Percentiles rank a stretch among this genome's conserved stretches.
phyloP scores from a whole-genome alignment of 2,113 vertebrate genomes.

The Plotosus lineatus region DNA sequence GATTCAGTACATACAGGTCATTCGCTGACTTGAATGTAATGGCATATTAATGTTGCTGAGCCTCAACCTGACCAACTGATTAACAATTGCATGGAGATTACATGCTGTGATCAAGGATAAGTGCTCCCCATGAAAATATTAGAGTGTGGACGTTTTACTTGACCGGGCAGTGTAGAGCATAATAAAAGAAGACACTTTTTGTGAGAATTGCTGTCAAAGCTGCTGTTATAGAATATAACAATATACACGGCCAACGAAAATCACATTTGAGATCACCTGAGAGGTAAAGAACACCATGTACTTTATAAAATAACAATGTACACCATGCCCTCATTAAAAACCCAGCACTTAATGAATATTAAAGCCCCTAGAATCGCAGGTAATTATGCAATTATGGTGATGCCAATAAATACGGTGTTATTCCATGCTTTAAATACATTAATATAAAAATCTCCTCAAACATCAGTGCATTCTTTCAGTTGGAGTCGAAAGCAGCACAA shows the following conservation, averaged over 20 bases:
- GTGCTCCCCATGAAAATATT: too few species aligned
- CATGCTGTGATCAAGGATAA: too few species aligned
- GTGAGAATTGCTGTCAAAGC: too few species aligned
- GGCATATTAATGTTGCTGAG: too few species aligned
- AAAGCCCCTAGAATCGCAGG: background rate
- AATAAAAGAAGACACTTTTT: too few species aligned
- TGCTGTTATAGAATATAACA: background rate
- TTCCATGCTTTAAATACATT: background rate
- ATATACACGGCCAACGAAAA: background rate
- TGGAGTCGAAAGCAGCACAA: background rate
- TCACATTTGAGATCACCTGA: background rate
- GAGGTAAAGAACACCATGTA: conserved; percentile 31
- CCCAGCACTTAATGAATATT: background rate
- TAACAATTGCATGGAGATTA: too few species aligned
- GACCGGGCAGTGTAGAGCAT: too few species aligned
- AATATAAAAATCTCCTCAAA: background rate
- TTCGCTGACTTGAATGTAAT: too few species aligned
- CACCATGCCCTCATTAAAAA: background rate
- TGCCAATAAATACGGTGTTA: background rate
- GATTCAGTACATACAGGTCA: too few species aligned
- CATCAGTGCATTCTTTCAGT: background rate
- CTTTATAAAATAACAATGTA: background rate
- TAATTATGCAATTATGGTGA: background rate
- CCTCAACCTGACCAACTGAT: too few species aligned
- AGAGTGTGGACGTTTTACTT: too few species aligned